These are phyloP conservation scores for Pheosia tremula DNA, from an alignment of 2,888 invertebrate species.

Conservation along the genomic window DNA sequence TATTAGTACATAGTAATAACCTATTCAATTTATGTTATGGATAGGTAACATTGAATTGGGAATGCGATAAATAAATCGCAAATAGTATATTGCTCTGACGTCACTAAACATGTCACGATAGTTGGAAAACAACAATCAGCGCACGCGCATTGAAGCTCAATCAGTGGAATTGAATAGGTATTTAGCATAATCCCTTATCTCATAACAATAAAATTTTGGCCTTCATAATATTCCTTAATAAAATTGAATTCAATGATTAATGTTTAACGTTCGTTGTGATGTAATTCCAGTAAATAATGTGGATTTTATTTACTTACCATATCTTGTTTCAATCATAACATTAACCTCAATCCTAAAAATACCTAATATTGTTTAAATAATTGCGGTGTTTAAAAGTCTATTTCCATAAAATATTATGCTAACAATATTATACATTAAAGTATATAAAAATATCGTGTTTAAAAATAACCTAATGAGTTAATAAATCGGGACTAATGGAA, in stretches of 20 bases:
- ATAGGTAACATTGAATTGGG: no score
- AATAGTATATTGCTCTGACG: constrained; percentile 26
- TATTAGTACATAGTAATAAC: not conserved
- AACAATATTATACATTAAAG: not conserved
- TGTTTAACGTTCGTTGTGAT: not conserved
- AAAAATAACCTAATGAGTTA: not conserved
- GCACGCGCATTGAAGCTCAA: constrained; percentile 17
- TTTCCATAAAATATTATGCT: not conserved
- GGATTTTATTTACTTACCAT: not conserved
- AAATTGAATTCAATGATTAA: not conserved
- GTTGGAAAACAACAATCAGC: constrained; percentile 20
- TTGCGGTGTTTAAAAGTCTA: not conserved
- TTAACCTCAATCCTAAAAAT: not conserved
- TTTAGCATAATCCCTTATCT: constrained; percentile 26
- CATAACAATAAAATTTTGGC: no score
- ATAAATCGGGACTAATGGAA: not conserved
- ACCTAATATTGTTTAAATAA: not conserved
- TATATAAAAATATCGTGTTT: constrained; percentile 8
- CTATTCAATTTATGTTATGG: no score
- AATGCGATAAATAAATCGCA: constrained; percentile 14
- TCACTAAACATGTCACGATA: constrained; percentile 28
- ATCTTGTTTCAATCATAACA: constrained; percentile 2
- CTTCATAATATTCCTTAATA: not conserved
- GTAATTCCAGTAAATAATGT: not conserved
- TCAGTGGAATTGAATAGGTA: not conserved